phyloP scores from a whole-genome alignment of 1,140 invertebrate species.

The Proales similis region DNA sequence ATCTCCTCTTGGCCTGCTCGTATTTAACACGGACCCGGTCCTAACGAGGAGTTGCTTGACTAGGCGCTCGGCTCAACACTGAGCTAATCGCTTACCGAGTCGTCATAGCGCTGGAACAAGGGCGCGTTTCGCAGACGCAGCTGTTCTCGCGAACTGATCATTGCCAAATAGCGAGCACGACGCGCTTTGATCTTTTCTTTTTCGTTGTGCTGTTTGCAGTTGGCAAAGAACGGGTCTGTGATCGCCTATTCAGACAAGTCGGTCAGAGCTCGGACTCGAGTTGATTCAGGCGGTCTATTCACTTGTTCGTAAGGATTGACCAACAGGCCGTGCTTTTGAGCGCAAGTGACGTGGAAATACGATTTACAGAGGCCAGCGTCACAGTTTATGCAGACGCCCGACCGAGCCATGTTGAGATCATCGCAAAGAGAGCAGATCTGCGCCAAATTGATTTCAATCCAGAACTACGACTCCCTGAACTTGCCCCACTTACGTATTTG shows the following conservation, averaged over 20 bases:
- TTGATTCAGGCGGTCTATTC: background rate
- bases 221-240: slow-evolving; percentile 29
- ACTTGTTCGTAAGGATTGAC: slow-evolving; percentile 32
- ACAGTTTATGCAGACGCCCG: slow-evolving; percentile 34
- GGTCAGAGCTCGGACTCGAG: background rate
- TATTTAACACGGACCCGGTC: too few species aligned
- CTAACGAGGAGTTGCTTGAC: too few species aligned
- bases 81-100: too few species aligned
- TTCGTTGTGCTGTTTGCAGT: slow-evolving; percentile 32
- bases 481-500: background rate
- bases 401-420: slow-evolving; percentile 8
- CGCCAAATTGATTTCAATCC: slow-evolving; percentile 16
- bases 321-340: slow-evolving; percentile 24
- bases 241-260: background rate
- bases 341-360: slow-evolving; percentile 37
- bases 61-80: too few species aligned
- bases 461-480: slow-evolving; percentile 17
- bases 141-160: too few species aligned
- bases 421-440: slow-evolving; percentile 36
- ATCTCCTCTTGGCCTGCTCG: too few species aligned
- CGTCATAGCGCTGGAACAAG: too few species aligned
- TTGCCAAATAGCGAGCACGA: slow-evolving; percentile 7
- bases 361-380: slow-evolving; percentile 35
- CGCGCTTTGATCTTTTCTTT: slow-evolving; percentile 2
- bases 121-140: too few species aligned